A percentile compares a stretch with the other conserved stretches of the same genome.
phyloP scores from a whole-genome alignment of 2,888 invertebrate species.

The Cordilura impudica region DNA sequence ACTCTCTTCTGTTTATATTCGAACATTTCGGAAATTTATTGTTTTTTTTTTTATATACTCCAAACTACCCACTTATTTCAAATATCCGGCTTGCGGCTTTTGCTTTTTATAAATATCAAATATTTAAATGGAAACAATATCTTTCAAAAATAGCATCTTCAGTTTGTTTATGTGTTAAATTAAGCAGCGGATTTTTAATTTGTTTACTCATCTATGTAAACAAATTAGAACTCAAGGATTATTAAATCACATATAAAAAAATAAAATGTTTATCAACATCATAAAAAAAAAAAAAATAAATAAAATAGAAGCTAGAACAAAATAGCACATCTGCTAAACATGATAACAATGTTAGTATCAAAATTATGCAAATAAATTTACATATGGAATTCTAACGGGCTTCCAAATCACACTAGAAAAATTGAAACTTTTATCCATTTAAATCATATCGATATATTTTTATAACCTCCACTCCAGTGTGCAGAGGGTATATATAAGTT shows the following conservation, averaged over 20 bases:
- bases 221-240: constrained; percentile 51
- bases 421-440: too few relatives aligned
- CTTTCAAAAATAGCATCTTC: neutral
- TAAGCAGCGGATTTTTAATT: constrained; percentile 9
- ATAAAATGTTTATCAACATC: constrained; percentile 34
- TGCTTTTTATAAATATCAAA: constrained; percentile 13
- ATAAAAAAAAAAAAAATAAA: too few relatives aligned
- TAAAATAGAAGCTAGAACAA: too few relatives aligned
- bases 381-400: too few relatives aligned
- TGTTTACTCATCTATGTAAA: constrained; percentile 11
- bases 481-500: too few relatives aligned
- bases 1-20: neutral
- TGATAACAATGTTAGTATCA: too few relatives aligned
- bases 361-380: too few relatives aligned
- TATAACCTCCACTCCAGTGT: too few relatives aligned
- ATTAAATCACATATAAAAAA: constrained; percentile 38
- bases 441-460: too few relatives aligned
- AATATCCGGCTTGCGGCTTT: constrained; percentile 15
- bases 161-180: constrained; percentile 27
- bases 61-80: constrained; percentile 4
- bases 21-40: neutral
- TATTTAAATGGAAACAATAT: constrained; percentile 1
- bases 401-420: too few relatives aligned
- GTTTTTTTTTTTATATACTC: constrained; percentile 1
- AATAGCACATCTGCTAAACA: too few relatives aligned